Evolutionary conservation across 2,888 invertebrate genomes (phyloP).

Genomic region (Archips xylosteana): DNA sequence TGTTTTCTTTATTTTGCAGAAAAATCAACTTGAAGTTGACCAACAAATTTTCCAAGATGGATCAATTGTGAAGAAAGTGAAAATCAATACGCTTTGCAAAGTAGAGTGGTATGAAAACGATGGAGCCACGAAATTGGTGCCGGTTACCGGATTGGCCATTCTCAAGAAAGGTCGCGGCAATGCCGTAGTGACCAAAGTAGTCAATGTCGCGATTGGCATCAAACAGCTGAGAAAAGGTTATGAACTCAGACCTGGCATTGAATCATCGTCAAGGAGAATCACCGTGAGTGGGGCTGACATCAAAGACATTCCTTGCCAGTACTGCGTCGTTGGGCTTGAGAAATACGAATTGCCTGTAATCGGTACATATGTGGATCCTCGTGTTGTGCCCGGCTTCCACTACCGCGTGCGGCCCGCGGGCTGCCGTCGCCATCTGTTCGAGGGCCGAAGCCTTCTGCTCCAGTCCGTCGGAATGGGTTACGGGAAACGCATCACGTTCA

Average conservation of each 20-base stretch:
- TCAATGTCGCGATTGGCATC: slow-evolving; percentile 85
- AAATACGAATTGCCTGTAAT: slow-evolving; percentile 89
- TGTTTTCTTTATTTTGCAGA: slow-evolving; percentile 56
- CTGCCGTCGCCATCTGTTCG: slow-evolving; percentile 87
- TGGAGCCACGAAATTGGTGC: slow-evolving; percentile 85
- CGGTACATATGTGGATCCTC: slow-evolving; percentile 90
- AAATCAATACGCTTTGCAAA: slow-evolving; percentile 87
- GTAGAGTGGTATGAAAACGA: slow-evolving; percentile 89
- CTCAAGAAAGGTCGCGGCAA: slow-evolving; percentile 81
- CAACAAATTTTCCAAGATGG: slow-evolving; percentile 75
- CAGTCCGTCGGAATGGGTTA: slow-evolving; percentile 90
- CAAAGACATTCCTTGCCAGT: slow-evolving; percentile 88
- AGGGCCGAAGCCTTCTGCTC: slow-evolving; percentile 87
- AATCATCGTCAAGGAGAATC: slow-evolving; percentile 86
- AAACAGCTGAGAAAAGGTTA: slow-evolving; percentile 84
- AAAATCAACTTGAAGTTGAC: slow-evolving; percentile 79
- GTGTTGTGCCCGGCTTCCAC: slow-evolving; percentile 90
- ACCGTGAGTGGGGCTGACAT: slow-evolving; percentile 87
- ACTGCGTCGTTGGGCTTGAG: slow-evolving; percentile 88
- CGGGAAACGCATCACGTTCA: slow-evolving; percentile 90
- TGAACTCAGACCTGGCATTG: slow-evolving; percentile 87
- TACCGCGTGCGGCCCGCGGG: slow-evolving; percentile 90
- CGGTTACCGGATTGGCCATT: slow-evolving; percentile 86
- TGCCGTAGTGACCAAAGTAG: slow-evolving; percentile 83
- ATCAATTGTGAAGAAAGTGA: slow-evolving; percentile 86